phyloP scores from a whole-genome alignment of 2,888 invertebrate species.

The Andrena praecox region DNA sequence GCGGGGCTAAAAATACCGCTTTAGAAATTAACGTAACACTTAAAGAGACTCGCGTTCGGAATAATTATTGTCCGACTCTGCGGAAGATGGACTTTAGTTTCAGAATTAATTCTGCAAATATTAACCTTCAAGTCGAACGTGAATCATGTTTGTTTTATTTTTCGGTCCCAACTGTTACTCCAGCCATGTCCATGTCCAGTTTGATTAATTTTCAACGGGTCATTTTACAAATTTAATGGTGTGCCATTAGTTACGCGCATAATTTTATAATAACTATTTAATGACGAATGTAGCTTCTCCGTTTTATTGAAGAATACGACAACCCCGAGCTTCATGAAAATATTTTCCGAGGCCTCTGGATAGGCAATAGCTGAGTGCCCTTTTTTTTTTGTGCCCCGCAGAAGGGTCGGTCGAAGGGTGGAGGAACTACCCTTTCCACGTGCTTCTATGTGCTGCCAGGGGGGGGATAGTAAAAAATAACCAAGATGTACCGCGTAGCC shows the following conservation, averaged over 20 bases:
- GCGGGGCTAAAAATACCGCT: not conserved
- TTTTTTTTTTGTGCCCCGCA: not conserved
- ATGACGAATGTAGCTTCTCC: not conserved
- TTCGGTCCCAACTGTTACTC: no score
- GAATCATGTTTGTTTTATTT: no score
- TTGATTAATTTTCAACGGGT: no score
- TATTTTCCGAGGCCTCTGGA: slow-evolving; percentile 1
- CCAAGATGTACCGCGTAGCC: slow-evolving; percentile 77
- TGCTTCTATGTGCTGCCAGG: slow-evolving; percentile 67
- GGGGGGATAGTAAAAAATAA: slow-evolving; percentile 81
- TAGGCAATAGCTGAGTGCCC: slow-evolving; percentile 10
- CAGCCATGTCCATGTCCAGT: no score
- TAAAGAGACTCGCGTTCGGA: not conserved
- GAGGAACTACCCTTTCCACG: slow-evolving; percentile 58
- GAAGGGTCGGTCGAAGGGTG: slow-evolving; percentile 37
- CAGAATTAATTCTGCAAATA: no score
- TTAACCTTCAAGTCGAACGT: no score
- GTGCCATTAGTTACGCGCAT: no score
- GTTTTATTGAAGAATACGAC: not conserved
- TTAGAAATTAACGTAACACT: slow-evolving; percentile 4
- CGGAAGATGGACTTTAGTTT: no score
- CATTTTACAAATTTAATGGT: no score
- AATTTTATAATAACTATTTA: not conserved
- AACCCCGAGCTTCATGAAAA: not conserved
- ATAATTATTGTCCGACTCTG: not conserved